These are phyloP conservation scores for Papilio polytes DNA, from an alignment of 1,140 invertebrate genomes.

Conservation along the genomic window DNA sequence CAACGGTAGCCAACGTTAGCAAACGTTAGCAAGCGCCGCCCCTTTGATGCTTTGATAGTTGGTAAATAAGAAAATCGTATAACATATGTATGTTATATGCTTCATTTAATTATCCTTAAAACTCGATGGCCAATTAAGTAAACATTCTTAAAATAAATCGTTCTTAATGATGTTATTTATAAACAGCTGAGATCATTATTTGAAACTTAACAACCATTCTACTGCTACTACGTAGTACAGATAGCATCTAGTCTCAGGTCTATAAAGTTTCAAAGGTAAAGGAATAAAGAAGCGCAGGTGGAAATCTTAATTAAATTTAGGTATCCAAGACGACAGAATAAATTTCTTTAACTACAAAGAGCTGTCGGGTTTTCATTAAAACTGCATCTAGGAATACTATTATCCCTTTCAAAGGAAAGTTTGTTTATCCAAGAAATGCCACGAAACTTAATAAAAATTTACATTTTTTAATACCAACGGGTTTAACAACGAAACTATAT, in stretches of 20 bases:
- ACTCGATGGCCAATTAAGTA: no score
- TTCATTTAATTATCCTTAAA: no score
- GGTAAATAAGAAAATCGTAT: not conserved
- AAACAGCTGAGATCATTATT: not conserved
- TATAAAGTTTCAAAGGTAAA: not conserved
- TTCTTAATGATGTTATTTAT: not conserved
- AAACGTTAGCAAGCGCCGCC: not conserved
- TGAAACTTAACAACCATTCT: not conserved
- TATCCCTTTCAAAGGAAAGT: not conserved
- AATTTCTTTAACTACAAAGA: conserved; percentile 24
- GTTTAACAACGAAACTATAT: not conserved
- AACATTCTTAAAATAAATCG: not conserved
- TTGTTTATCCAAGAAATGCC: not conserved
- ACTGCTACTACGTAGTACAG: not conserved
- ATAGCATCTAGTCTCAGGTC: not conserved
- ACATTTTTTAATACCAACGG: not conserved
- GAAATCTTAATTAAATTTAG: conserved; percentile 19
- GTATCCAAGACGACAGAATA: not conserved
- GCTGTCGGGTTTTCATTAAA: not conserved
- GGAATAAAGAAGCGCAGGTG: not conserved
- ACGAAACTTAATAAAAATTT: not conserved
- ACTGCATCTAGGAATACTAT: not conserved
- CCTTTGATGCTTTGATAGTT: not conserved
- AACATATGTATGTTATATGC: not conserved
- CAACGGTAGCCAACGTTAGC: not conserved